Evolutionary conservation across 2,888 invertebrate genomes (phyloP), one percentile per base, ranked within the genome.

Genomic region (Cheilosia variabilis): DNA sequence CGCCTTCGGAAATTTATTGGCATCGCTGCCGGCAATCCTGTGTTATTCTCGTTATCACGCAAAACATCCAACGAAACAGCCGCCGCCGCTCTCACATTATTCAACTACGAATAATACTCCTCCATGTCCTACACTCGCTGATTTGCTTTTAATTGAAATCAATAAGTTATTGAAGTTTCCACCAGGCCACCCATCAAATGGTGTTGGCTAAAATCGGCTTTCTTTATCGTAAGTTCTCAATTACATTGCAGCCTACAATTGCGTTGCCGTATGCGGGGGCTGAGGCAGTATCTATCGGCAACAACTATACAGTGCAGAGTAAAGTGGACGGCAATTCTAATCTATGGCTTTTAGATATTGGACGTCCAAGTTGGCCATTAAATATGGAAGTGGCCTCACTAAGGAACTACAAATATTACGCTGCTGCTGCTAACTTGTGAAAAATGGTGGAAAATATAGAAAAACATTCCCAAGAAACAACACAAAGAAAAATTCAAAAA

Each of bases 81-180:
- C 43, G 34, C 45, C 31, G 7, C 27, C 52, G 43, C 37, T n/a
- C n/a, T n/a, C n/a, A 31, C 41, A 68, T 45, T 17, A n/a, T n/a
- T 4, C n/a, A 2, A 15, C n/a, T 4, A 43, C 43, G 13, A 45
- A 5, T 45, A 45, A 0, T 31, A 31, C 31, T 47, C 7, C 47
- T 9, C 17, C 19, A 6, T 7, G 13, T 50, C 50, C 63, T 65
- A 47, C 57, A 43, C 75, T 62, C 41, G 68, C 45, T 72, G 71
- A 71, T 71, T 66, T 71, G 57, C 34, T 81, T 77, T 86, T 86
- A 86, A 86, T 86, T 86, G 76, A 81, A 81, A 86, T 81, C 80
- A 72, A 81, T 81, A 72, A 55, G 86, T 63, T 81, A 86, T 86
- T 80, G 77, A 68, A 72, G 72, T 79, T 81, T 81, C 66, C 55